Evolutionary conservation across 2,888 invertebrate genomes (phyloP).

Genomic region (Branchipolynoe longqiensis): DNA sequence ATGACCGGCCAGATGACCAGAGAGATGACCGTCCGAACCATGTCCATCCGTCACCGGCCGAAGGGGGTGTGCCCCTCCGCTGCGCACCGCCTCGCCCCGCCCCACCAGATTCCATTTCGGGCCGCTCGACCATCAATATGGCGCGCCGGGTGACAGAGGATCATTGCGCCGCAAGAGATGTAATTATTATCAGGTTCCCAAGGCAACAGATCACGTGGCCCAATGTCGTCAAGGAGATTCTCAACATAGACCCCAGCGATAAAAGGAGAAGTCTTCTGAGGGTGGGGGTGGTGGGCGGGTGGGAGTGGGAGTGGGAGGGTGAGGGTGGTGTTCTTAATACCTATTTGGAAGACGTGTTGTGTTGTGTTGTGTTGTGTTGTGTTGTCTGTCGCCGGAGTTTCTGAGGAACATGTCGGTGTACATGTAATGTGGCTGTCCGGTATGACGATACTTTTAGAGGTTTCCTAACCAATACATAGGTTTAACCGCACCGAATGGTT

Average conservation of each 20-base stretch:
- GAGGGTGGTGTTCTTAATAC: slow-evolving; percentile 20
- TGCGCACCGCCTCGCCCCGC: neutral
- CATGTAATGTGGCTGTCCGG: too few relatives aligned
- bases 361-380: too few relatives aligned
- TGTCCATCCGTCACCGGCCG: slow-evolving; percentile 33
- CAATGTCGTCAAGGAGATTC: slow-evolving; percentile 52
- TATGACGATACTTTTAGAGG: too few relatives aligned
- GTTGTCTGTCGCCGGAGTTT: too few relatives aligned
- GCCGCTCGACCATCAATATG: slow-evolving; percentile 24
- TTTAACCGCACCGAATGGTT: too few relatives aligned
- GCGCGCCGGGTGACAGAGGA: slow-evolving; percentile 47
- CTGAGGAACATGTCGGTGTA: too few relatives aligned
- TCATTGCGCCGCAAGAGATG: slow-evolving; percentile 54
- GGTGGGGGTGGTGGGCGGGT: neutral
- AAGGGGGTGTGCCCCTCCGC: slow-evolving; percentile 20
- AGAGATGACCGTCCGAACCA: slow-evolving; percentile 33
- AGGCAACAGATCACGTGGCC: slow-evolving; percentile 58
- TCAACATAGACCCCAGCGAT: slow-evolving; percentile 29
- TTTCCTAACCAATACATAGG: too few relatives aligned
- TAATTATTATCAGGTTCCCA: slow-evolving; percentile 57
- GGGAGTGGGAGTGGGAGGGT: neutral
- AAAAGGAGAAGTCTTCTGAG: neutral
- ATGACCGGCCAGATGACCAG: slow-evolving; percentile 33
- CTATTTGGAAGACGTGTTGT: too few relatives aligned
- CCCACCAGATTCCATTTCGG: slow-evolving; percentile 47